Conservation (phyloP, 2,888 invertebrate genomes). For the Salpingus planirostris region DNA sequence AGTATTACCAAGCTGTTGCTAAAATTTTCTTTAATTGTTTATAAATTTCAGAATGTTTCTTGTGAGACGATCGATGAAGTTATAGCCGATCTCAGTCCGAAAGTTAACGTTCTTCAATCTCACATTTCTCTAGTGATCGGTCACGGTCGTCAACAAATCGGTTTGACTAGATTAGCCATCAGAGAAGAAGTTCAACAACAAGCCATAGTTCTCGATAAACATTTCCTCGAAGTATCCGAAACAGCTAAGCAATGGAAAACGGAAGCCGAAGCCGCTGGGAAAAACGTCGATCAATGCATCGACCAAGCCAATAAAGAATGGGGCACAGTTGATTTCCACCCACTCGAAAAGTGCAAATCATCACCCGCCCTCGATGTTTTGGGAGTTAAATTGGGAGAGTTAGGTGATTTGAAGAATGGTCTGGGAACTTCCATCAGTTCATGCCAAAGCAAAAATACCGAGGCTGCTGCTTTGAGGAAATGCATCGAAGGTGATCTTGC, state of each 20-base stretch:
- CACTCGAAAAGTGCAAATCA: neutral
- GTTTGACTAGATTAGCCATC: neutral
- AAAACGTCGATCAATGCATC: neutral
- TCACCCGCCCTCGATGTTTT: neutral
- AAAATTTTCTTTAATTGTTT: no score
- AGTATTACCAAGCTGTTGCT: no score
- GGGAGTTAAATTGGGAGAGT: neutral
- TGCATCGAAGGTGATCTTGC: constrained; percentile 1
- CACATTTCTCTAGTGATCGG: neutral
- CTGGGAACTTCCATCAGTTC: neutral
- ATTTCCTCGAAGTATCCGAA: constrained; percentile 1
- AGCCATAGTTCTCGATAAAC: no score
- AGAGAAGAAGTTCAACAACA: neutral
- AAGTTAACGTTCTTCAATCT: neutral
- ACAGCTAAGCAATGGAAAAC: neutral
- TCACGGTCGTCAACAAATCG: neutral
- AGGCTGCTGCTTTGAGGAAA: neutral
- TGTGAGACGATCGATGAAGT: constrained; percentile 1
- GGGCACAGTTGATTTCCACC: neutral
- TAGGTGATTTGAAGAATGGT: neutral
- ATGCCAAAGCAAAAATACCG: neutral
- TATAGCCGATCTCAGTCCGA: neutral
- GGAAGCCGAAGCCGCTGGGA: no score
- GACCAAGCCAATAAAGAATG: neutral
- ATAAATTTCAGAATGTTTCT: no score